Conservation (phyloP, 2,888 invertebrate species). For the Epirrhoe alternata region DNA sequence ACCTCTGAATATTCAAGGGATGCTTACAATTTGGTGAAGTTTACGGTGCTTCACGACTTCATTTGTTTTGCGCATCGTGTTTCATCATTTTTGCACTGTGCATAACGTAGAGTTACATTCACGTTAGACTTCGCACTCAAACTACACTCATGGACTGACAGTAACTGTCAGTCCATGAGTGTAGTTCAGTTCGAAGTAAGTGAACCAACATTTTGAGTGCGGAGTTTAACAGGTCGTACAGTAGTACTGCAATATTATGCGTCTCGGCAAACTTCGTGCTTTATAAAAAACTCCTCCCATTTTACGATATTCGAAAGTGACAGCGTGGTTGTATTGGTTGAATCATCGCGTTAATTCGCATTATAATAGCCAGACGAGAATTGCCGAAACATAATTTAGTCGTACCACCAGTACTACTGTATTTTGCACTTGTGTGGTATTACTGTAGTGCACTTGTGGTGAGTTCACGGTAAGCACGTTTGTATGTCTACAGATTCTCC, state of each 20-base stretch:
- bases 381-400: too few species aligned
- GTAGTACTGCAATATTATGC: too few species aligned
- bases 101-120: slow-evolving; percentile 4
- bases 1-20: slow-evolving; percentile 26
- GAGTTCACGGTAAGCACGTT: slow-evolving; percentile 44
- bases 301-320: too few species aligned
- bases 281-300: too few species aligned
- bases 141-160: not conserved
- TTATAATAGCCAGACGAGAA: too few species aligned
- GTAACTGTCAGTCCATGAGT: too few species aligned
- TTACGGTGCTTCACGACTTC: slow-evolving; percentile 40
- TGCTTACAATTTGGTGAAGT: slow-evolving; percentile 35
- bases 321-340: too few species aligned
- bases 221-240: not conserved
- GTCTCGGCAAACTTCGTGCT: too few species aligned
- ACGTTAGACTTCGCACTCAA: not conserved
- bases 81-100: slow-evolving; percentile 35
- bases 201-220: not conserved
- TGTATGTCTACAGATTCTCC: slow-evolving; percentile 53
- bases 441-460: slow-evolving; percentile 33
- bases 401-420: too few species aligned
- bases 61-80: slow-evolving; percentile 46
- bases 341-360: too few species aligned
- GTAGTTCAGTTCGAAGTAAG: not conserved
- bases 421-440: slow-evolving; percentile 7